A percentile compares a stretch with the other conserved stretches of the same genome.
These are phyloP conservation scores for Eretmocerus hayati DNA, from an alignment of 2,888 invertebrate genomes.

Conservation along the genomic window DNA sequence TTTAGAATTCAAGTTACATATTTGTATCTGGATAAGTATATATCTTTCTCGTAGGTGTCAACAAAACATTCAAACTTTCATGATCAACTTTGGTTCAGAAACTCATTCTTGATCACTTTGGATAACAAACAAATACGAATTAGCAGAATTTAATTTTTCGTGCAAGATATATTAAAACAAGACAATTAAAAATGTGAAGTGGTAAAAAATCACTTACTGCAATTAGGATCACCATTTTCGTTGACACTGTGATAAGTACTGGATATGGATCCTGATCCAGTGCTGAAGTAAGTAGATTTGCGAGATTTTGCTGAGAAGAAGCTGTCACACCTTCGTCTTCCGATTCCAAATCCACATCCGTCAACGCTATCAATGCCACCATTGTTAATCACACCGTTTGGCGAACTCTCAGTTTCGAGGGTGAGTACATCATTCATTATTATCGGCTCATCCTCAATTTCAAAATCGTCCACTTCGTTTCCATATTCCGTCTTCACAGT, in stretches of 20 bases:
- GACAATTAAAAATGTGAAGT: too few species aligned
- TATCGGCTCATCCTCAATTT: slow-evolving; percentile 23
- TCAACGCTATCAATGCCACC: too few species aligned
- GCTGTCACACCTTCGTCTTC: slow-evolving; percentile 65
- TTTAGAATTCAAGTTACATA: too few species aligned
- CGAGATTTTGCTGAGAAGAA: slow-evolving; percentile 78
- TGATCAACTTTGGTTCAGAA: too few species aligned
- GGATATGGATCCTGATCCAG: slow-evolving; percentile 63
- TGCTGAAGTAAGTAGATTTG: slow-evolving; percentile 72
- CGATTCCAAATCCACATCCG: slow-evolving; percentile 17
- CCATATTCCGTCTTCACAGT: slow-evolving; percentile 24
- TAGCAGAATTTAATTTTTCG: too few species aligned
- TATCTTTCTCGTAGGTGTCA: too few species aligned
- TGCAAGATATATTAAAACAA: too few species aligned
- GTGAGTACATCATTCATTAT: slow-evolving; percentile 44
- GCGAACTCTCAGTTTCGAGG: slow-evolving; percentile 44
- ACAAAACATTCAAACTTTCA: too few species aligned
- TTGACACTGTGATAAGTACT: slow-evolving; percentile 69
- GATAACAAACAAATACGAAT: too few species aligned
- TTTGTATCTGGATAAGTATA: too few species aligned
- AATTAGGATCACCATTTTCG: slow-evolving; percentile 27
- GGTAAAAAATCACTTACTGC: slow-evolving; percentile 16
- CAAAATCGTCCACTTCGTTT: slow-evolving; percentile 29
- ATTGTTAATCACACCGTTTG: too few species aligned
- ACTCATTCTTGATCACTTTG: too few species aligned